phyloP scores from a whole-genome alignment of 2,888 invertebrate species.

The Pristionchus fissidentatus region DNA sequence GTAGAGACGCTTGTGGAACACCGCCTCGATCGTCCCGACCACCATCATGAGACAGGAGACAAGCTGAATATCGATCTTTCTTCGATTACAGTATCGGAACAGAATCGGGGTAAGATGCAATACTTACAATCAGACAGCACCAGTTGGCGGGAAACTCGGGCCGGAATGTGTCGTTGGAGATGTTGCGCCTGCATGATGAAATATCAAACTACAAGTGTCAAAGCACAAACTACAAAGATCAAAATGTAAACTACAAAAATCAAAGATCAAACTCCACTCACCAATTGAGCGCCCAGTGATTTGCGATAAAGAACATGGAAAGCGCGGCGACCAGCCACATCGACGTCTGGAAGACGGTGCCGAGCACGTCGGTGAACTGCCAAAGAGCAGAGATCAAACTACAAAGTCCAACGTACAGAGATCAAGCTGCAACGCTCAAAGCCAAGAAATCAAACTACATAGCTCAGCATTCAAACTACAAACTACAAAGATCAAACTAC shows the following conservation, averaged over 20 bases:
- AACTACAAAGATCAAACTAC: neutral
- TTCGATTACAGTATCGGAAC: neutral
- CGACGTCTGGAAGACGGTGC: neutral
- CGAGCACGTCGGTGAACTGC: neutral
- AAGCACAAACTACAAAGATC: neutral
- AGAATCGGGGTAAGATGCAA: neutral
- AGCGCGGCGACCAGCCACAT: neutral
- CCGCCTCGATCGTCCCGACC: neutral
- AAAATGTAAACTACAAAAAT: neutral
- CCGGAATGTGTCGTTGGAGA: neutral
- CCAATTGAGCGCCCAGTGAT: neutral
- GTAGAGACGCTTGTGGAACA: neutral
- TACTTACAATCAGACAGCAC: neutral
- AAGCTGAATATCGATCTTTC: neutral
- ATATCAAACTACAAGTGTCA: no score
- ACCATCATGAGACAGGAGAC: neutral
- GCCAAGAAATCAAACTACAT: no score
- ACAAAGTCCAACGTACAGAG: neutral
- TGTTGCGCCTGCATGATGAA: neutral
- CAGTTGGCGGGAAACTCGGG: neutral
- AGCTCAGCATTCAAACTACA: neutral
- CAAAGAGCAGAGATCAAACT: neutral
- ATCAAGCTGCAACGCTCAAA: neutral
- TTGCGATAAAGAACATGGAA: constrained; percentile 7
- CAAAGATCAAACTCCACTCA: neutral